phyloP scores from a whole-genome alignment of 2,797 vertebrate species.

The Synaphobranchus kaupii region DNA sequence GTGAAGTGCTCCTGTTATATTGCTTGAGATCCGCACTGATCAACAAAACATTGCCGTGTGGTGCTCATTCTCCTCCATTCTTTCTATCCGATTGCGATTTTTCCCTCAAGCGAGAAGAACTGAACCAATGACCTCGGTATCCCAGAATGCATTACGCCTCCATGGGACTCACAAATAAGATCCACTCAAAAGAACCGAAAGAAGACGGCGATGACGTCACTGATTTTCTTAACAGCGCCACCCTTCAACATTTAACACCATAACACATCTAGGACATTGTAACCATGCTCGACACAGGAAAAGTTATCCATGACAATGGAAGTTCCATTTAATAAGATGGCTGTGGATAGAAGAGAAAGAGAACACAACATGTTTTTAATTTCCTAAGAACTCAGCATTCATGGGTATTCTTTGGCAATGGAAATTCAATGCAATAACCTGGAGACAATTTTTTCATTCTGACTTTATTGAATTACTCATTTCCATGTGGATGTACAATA shows the following conservation, averaged over 20 bases:
- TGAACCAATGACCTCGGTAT: conserved; percentile 56
- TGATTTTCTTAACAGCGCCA: not conserved
- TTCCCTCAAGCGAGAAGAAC: conserved; percentile 44
- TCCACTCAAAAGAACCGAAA: not conserved
- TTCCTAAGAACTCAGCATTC: not conserved
- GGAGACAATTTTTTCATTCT: not conserved
- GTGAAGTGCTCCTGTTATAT: not conserved
- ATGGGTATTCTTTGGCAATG: not conserved
- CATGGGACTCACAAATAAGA: conserved; percentile 41
- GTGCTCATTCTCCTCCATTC: conserved; percentile 60
- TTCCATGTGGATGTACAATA: not conserved
- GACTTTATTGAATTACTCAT: not conserved
- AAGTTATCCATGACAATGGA: too few species aligned
- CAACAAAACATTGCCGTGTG: conserved; percentile 48
- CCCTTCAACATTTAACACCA: not conserved
- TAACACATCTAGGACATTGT: not conserved
- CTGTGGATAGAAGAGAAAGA: not conserved
- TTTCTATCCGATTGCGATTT: conserved; percentile 19
- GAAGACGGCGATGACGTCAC: conserved; percentile 15
- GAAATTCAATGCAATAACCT: not conserved
- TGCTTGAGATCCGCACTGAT: not conserved
- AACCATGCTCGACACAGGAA: not conserved
- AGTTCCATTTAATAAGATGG: not conserved
- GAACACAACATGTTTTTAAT: not conserved
- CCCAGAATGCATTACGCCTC: conserved; percentile 67